These are phyloP conservation scores for Mastomys natalensis DNA, from an alignment of 2,113 vertebrate species.

Conservation along the genomic window DNA sequence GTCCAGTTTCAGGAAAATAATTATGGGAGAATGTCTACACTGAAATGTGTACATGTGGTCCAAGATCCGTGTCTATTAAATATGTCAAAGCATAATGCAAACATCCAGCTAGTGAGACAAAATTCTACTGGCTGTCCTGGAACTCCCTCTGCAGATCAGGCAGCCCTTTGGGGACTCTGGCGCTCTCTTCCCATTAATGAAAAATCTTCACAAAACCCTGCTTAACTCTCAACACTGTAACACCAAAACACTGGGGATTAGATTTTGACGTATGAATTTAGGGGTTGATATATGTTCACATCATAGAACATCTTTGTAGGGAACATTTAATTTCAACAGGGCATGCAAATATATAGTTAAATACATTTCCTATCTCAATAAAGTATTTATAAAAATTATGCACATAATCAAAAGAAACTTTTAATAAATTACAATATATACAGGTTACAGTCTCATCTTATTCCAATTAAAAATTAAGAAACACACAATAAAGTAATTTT, in stretches of 20 bases:
- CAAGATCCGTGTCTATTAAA: constrained; percentile 48
- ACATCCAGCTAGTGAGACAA: background rate
- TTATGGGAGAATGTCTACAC: background rate
- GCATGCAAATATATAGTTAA: background rate
- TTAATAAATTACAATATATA: background rate
- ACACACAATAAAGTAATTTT: background rate
- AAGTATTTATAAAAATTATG: background rate
- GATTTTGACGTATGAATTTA: background rate
- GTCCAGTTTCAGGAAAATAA: constrained; percentile 2
- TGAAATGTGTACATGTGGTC: background rate
- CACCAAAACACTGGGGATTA: background rate
- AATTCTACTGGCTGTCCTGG: background rate
- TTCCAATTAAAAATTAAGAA: constrained; percentile 1
- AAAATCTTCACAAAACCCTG: too few relatives aligned
- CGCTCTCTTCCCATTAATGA: background rate
- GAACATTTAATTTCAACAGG: background rate
- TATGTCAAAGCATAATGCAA: background rate
- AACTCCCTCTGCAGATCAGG: background rate
- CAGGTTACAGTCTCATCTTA: background rate
- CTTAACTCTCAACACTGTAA: too few relatives aligned
- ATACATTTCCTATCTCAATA: background rate
- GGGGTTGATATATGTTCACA: background rate
- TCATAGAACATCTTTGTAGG: background rate
- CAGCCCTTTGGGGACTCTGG: background rate
- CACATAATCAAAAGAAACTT: background rate